A percentile compares a stretch with the other conserved stretches of the same genome.
Evolutionary conservation across 1,140 invertebrate species (phyloP).

Genomic region (Papilio machaon): DNA sequence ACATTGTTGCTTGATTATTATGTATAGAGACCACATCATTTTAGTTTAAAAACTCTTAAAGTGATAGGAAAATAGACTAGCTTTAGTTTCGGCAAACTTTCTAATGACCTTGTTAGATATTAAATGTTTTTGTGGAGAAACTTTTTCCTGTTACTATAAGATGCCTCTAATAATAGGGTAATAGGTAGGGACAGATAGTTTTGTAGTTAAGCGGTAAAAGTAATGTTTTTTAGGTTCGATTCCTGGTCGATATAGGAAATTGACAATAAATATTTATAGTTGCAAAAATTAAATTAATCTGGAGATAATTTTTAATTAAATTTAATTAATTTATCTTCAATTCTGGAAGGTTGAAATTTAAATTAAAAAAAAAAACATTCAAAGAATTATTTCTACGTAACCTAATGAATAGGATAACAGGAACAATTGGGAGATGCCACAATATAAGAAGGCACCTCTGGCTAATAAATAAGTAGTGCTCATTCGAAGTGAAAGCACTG

Average conservation of each 20-base stretch:
- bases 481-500: not conserved
- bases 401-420: too few species aligned
- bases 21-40: not conserved
- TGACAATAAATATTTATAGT: too few species aligned
- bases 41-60: not conserved
- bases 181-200: not conserved
- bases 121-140: not conserved
- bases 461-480: too few species aligned
- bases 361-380: too few species aligned
- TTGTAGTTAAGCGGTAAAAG: not conserved
- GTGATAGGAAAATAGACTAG: not conserved
- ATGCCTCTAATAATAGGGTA: too few species aligned
- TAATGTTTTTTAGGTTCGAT: not conserved
- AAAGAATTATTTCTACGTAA: too few species aligned
- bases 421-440: too few species aligned
- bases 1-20: not conserved
- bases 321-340: too few species aligned
- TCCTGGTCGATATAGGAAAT: not conserved
- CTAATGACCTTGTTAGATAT: not conserved
- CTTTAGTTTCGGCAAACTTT: not conserved
- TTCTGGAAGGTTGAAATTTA: too few species aligned
- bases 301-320: too few species aligned
- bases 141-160: too few species aligned
- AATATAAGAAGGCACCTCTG: not conserved
- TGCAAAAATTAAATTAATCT: too few species aligned